Percentiles rank a stretch among this genome's conserved stretches.
Conservation (phyloP, 2,113 vertebrate species). For the Nyctereutes procyonoides region DNA sequence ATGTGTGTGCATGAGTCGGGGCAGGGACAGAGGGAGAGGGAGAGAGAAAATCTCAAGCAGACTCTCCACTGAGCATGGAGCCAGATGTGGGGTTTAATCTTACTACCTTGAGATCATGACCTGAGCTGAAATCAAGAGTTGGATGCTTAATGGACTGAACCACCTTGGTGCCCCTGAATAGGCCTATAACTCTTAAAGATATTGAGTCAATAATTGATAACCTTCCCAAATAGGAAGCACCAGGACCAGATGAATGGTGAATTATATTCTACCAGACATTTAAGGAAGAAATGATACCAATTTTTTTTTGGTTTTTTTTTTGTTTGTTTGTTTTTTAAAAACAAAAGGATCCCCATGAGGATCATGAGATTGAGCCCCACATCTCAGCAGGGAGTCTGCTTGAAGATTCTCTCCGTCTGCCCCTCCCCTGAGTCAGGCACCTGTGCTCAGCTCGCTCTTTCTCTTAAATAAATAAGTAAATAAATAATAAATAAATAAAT, state of each 20-base stretch:
- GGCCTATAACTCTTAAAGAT: background rate
- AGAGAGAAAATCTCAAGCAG: background rate
- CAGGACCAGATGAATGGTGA: background rate
- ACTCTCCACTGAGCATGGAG: background rate
- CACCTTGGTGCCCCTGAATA: background rate
- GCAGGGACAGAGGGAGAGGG: background rate
- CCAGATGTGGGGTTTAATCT: background rate
- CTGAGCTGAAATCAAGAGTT: background rate
- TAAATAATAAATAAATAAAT: too few relatives aligned
- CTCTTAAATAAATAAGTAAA: background rate
- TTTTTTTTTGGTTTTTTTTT: too few relatives aligned
- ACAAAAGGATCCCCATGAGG: too few relatives aligned
- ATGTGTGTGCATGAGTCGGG: background rate
- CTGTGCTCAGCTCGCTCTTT: background rate
- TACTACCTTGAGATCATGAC: background rate
- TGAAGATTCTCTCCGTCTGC: background rate
- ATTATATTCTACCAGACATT: background rate
- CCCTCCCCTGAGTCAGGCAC: background rate
- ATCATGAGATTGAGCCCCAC: background rate
- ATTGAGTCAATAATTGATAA: conserved; percentile 24
- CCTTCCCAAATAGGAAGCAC: background rate
- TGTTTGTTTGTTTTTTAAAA: too few relatives aligned
- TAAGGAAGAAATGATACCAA: background rate
- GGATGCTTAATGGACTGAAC: background rate
- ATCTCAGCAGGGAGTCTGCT: background rate